Evolutionary conservation across 2,113 vertebrate genomes (phyloP).

Genomic region (Pygoscelis adeliae): DNA sequence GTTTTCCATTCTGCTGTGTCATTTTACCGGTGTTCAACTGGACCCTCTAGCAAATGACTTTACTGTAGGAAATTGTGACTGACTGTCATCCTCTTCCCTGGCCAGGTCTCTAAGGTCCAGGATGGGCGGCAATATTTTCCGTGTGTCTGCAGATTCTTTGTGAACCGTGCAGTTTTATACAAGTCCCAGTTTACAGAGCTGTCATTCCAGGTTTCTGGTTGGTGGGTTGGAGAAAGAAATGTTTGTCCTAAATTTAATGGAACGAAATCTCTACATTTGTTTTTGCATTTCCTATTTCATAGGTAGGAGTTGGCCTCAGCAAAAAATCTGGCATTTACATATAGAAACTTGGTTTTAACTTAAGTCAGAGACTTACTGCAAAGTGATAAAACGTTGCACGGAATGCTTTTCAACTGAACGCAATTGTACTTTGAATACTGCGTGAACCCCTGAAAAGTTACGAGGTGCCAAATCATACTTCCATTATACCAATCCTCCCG

Average conservation of each 20-base stretch:
- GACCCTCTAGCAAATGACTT: background rate
- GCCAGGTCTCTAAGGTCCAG: background rate
- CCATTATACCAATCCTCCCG: accelerated
- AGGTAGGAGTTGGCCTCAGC: background rate
- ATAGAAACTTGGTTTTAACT: background rate
- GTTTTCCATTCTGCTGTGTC: background rate
- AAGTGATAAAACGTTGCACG: background rate
- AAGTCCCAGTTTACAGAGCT: background rate
- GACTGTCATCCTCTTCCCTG: background rate
- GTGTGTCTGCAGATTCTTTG: background rate
- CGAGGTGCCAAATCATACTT: background rate
- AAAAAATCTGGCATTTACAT: background rate
- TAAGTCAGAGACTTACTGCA: background rate
- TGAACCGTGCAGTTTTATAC: background rate
- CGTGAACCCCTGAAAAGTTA: background rate
- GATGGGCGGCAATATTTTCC: background rate
- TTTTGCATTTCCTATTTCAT: background rate
- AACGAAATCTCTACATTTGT: background rate
- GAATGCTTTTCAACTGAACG: background rate
- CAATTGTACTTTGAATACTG: background rate
- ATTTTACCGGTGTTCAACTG: background rate
- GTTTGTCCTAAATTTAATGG: background rate
- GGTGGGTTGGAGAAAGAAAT: background rate
- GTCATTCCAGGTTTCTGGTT: background rate
- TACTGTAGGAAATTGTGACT: background rate